Percentiles rank a stretch among this genome's conserved stretches.
Conservation (phyloP, 2,797 vertebrate genomes). For the Ataeniobius toweri region DNA sequence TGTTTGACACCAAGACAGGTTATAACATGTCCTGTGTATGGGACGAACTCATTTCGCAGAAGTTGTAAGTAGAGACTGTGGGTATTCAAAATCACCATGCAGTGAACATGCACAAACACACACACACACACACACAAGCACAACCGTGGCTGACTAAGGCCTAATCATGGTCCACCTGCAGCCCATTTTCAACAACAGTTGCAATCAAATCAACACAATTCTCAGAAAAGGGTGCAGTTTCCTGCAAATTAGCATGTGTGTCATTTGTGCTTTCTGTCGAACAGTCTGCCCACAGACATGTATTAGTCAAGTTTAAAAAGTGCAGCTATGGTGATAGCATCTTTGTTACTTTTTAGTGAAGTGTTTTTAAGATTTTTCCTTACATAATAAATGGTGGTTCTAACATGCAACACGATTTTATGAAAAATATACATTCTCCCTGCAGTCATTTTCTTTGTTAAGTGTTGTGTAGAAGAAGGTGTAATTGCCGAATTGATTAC, state of each 20-base stretch:
- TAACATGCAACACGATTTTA: conserved; percentile 5
- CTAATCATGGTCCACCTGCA: conserved; percentile 35
- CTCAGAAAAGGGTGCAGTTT: conserved; percentile 6
- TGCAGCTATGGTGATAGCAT: conserved; percentile 25
- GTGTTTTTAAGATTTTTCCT: conserved; percentile 16
- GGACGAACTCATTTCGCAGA: conserved; percentile 39
- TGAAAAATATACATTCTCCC: conserved; percentile 1
- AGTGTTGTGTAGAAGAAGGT: conserved; percentile 18
- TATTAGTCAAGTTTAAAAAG: conserved; percentile 27
- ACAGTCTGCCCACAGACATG: conserved; percentile 28
- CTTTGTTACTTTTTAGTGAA: conserved; percentile 21
- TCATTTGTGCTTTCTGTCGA: conserved; percentile 43
- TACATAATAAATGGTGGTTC: conserved; percentile 6
- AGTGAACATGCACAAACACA: background rate
- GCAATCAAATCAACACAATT: conserved; percentile 42
- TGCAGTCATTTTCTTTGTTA: conserved; percentile 1
- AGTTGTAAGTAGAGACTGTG: background rate
- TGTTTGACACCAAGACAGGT: conserved; percentile 17
- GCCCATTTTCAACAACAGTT: conserved; percentile 29
- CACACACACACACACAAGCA: background rate
- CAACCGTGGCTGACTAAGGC: conserved; percentile 22
- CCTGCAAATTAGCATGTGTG: conserved; percentile 35
- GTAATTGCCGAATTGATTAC: conserved; percentile 6
- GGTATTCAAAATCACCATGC: background rate
- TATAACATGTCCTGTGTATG: conserved; percentile 1